These are phyloP conservation scores for Poeciliopsis occidentalis DNA, from an alignment of 2,113 vertebrate species.

Conservation along the genomic window DNA sequence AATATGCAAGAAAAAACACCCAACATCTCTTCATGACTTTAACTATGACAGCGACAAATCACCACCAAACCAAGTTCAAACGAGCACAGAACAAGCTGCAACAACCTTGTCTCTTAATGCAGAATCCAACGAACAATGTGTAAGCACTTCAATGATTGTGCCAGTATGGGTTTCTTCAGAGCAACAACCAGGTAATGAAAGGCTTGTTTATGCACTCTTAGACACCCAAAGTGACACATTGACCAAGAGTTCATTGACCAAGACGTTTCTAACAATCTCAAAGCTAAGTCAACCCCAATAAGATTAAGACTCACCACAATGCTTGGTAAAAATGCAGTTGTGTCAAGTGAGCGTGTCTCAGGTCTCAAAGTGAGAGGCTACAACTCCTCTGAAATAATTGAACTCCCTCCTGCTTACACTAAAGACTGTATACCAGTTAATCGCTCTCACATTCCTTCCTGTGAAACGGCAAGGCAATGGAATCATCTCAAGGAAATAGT, in stretches of 20 bases:
- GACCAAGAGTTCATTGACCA: neutral
- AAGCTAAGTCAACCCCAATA: neutral
- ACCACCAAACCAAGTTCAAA: neutral
- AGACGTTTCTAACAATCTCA: neutral
- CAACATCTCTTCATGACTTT: neutral
- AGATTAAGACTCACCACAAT: neutral
- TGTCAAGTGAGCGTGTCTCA: neutral
- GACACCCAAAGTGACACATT: conserved; percentile 1
- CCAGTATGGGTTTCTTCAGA: conserved; percentile 1
- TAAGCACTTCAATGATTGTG: conserved; percentile 3
- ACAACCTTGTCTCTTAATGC: neutral
- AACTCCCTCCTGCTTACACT: conserved; percentile 1
- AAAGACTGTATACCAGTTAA: conserved; percentile 9
- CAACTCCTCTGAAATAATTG: neutral
- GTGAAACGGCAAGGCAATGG: conserved; percentile 5
- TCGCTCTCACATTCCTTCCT: conserved; percentile 1
- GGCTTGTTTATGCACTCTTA: neutral
- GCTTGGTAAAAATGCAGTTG: neutral
- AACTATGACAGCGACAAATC: too few relatives aligned
- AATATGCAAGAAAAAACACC: neutral
- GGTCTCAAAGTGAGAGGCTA: neutral
- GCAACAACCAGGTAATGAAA: neutral
- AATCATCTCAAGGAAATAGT: conserved; percentile 2
- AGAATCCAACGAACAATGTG: neutral
- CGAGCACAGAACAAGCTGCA: neutral